Percentiles rank a stretch among this genome's conserved stretches.
These are phyloP conservation scores for Calephelis perditalis DNA, from an alignment of 2,888 invertebrate genomes.

Conservation along the genomic window DNA sequence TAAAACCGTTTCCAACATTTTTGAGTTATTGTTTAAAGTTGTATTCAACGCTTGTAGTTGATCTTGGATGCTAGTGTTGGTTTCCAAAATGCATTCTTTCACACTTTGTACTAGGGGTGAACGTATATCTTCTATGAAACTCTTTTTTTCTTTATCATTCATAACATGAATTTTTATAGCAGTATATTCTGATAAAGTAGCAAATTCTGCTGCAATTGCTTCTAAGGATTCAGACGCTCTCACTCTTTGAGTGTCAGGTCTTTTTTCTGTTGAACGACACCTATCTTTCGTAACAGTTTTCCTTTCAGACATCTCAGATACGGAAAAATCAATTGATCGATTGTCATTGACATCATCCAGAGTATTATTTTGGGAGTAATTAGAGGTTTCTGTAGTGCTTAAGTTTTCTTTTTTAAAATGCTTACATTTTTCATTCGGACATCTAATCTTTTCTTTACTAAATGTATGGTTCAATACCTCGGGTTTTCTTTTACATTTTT, in stretches of 20 bases:
- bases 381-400: constrained; percentile 43
- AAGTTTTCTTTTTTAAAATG: constrained; percentile 41
- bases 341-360: constrained; percentile 58
- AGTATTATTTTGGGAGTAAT: constrained; percentile 48
- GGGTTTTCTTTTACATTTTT: constrained; percentile 36
- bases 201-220: constrained; percentile 53
- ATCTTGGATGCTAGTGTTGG: constrained; percentile 35
- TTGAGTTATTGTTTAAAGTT: constrained; percentile 39
- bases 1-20: constrained; percentile 49
- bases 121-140: constrained; percentile 52
- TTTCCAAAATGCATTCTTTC: constrained; percentile 48
- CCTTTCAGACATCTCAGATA: constrained; percentile 54
- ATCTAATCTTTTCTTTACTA: constrained; percentile 41
- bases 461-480: constrained; percentile 26
- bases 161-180: constrained; percentile 64
- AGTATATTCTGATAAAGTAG: constrained; percentile 39
- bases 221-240: constrained; percentile 56
- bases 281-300: constrained; percentile 40
- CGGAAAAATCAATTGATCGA: constrained; percentile 51
- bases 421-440: constrained; percentile 38
- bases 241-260: constrained; percentile 38
- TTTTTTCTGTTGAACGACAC: constrained; percentile 31
- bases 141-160: constrained; percentile 55
- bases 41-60: constrained; percentile 43
- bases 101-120: constrained; percentile 53